Base-by-base conservation (phyloP, 2,888 invertebrate species). In the Petrophora chlorosata region DNA sequence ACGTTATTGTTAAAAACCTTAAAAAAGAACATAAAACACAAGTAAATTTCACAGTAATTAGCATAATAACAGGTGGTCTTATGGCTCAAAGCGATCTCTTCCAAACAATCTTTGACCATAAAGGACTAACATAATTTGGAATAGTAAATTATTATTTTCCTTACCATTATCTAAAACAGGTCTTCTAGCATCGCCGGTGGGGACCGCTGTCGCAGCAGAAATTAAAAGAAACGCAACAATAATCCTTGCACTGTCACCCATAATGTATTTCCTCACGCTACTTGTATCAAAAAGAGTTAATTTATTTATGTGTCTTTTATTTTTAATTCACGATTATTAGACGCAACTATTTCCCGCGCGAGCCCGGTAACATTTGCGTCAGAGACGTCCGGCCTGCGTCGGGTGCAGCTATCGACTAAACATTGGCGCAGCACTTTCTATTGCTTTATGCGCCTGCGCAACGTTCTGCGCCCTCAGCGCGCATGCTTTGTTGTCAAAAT, bases 331-430 rank as follows among this genome's bases (percentile, higher is more conserved):
- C 76, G 72, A 66, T 48, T 53, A 56, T 59, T 50, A 59, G 82
- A 85, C 87, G 88, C 85, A 88, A 88, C 87, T 87, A 82, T 85
- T 84, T 80, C 77, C 85, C 86, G 86, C 85, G 81, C 77, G 66
- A 63, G 71, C 60, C 73, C 82, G 86, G 85, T 85, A 81, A 85
- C 74, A 87, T 87, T 88, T 88, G 83, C 86, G 87, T 77, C 82
- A 66, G 59, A 58, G 61, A 74, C 86, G 86, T 79, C 73, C 66
- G 72, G 55, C 67, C 55, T 67, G 65, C 63, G 59, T 74, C 71
- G 75, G 76, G 73, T 70, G 67, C 74, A 70, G 76, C 74, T 72
- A 74, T 69, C 78, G 78, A 90, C 90, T 90, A 78, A 85, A 74
- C 73, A 63, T 62, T 64, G 57, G 51, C 70, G 66, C 67, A 65